phyloP scores from a whole-genome alignment of 2,113 vertebrate species.

The Neodontobutis hainanensis region DNA sequence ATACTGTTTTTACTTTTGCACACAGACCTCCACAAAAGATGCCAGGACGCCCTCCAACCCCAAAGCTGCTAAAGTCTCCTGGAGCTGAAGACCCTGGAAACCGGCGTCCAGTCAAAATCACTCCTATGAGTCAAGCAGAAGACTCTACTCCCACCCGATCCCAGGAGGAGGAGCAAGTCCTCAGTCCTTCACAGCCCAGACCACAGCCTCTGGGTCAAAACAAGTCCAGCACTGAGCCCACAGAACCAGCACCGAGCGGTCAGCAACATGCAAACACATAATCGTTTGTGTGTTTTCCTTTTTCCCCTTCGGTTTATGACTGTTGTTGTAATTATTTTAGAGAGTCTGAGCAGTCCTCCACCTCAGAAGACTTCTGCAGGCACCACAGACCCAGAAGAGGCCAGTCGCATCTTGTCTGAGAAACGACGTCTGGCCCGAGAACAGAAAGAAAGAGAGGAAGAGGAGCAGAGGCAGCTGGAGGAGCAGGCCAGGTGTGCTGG shows the following conservation, averaged over 20 bases:
- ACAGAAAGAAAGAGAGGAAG: slow-evolving; percentile 90
- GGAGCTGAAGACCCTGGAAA: slow-evolving; percentile 85
- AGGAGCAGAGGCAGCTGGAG: slow-evolving; percentile 83
- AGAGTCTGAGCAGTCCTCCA: slow-evolving; percentile 57
- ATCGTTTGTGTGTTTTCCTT: neutral
- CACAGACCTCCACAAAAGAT: slow-evolving; percentile 78
- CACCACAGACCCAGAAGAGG: slow-evolving; percentile 92
- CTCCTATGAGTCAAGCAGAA: slow-evolving; percentile 65
- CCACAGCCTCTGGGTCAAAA: slow-evolving; percentile 67
- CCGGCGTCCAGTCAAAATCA: slow-evolving; percentile 83
- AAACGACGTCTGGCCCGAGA: slow-evolving; percentile 92
- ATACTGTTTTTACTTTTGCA: slow-evolving; percentile 1
- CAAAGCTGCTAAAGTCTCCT: slow-evolving; percentile 82
- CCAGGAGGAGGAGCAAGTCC: slow-evolving; percentile 35
- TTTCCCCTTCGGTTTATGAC: neutral
- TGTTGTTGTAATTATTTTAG: slow-evolving; percentile 27
- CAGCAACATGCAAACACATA: slow-evolving; percentile 3
- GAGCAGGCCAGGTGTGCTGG: slow-evolving; percentile 84
- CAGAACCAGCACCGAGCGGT: slow-evolving; percentile 19
- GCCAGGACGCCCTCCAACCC: slow-evolving; percentile 80
- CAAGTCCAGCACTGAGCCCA: slow-evolving; percentile 41
- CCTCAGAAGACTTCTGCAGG: slow-evolving; percentile 83
- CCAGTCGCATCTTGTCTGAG: slow-evolving; percentile 88
- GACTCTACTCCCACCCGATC: slow-evolving; percentile 9
- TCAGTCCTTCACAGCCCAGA: slow-evolving; percentile 61